Conservation (phyloP, 2,888 invertebrate species). For the Sesia apiformis region DNA sequence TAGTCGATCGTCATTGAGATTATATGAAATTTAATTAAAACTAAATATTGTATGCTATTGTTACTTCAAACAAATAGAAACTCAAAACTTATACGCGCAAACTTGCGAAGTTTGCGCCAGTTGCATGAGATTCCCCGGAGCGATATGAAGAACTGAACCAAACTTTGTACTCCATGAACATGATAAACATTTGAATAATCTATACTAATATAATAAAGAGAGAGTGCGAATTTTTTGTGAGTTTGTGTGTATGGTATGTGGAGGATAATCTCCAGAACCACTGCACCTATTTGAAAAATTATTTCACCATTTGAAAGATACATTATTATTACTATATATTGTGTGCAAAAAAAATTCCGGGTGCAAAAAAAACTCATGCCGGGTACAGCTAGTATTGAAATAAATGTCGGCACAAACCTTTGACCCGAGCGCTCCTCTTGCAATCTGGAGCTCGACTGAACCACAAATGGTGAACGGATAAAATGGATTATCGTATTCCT, state of each 20-base stretch:
- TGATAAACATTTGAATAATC: no score
- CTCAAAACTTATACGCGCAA: constrained; percentile 4
- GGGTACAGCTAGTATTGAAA: no score
- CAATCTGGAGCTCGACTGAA: constrained; percentile 21
- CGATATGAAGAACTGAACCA: neutral
- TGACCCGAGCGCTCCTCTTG: constrained; percentile 16
- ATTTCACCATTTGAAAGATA: no score
- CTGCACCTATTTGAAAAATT: no score
- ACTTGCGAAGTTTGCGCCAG: neutral
- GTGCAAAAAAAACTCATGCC: no score
- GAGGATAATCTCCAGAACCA: no score
- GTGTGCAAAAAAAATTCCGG: no score
- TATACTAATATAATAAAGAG: no score
- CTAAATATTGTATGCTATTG: neutral
- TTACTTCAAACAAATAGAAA: constrained; percentile 8
- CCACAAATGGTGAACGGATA: constrained; percentile 1
- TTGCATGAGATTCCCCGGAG: neutral
- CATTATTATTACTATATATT: no score
- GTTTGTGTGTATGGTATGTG: no score
- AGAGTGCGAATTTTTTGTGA: no score
- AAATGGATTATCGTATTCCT: neutral
- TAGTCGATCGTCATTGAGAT: constrained; percentile 9
- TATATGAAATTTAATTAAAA: constrained; percentile 12
- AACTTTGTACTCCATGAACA: neutral
- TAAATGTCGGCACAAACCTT: neutral